Base-by-base conservation (phyloP, 2,888 invertebrate genomes). In the Lepeophtheirus nordmannii region DNA sequence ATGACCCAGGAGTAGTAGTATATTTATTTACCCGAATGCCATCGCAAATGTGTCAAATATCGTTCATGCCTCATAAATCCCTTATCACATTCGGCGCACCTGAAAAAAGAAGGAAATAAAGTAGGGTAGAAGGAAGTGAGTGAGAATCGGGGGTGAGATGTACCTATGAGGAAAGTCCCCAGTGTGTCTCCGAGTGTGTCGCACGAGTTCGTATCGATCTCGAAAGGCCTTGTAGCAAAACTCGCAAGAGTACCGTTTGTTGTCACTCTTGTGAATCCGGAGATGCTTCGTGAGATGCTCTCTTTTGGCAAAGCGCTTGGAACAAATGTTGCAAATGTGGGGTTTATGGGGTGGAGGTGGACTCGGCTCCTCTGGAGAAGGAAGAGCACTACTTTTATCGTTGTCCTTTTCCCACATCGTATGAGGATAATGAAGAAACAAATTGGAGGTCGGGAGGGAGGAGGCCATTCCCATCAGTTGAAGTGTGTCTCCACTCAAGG, bases 31-130 rank as follows among this genome's bases (percentile, higher is more conserved):
- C 66, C 66, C 38, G 66, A 60, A 60, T 60, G 59, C 66, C 66
- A 66, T 10, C 66, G 14, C 17, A 66, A 22, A 66, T 66, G 66
- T 14, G 66, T 66, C 66, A 66, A 58, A 22, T 59, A 66, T 1
- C 66, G 20, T 14, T 66, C 66, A 40, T 66, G 66, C 20, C 66
- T 63, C 60, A 60, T 59, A 22, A 66, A 59, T 3, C 66, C 66
- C 22, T 66, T 66, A 37, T 60, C 41, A 11, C 60, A 60, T 12
- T 65, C 65, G 8, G 22, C 10, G 10, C 65, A 65, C 57, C 65
- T 62, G 11, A 20, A 62, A 62, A 61, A 20, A 20, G 20, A 17
- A 8, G 20, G n/a, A 46, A 46, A 46, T 11, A 46, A 53, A 5
- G 30, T 2, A 30, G 30, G 2, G 30, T 5, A 7, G 2, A 7